A percentile compares a stretch with the other conserved stretches of the same genome.
phyloP scores from a whole-genome alignment of 2,888 invertebrate species.

The Elgonia sp. region DNA sequence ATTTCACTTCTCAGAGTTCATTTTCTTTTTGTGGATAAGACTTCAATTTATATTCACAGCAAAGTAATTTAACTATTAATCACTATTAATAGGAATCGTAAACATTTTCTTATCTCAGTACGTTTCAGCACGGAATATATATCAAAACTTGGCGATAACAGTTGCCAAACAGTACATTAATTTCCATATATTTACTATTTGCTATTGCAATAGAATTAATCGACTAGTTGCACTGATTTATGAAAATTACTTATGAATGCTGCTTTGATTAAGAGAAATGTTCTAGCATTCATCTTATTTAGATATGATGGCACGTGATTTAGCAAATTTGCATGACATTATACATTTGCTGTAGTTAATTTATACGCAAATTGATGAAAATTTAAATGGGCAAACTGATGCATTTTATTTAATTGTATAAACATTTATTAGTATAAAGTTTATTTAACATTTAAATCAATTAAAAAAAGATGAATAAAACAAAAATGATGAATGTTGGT shows the following conservation, averaged over 20 bases:
- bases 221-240: constrained; percentile 37
- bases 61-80: constrained; percentile 3
- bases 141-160: constrained; percentile 22
- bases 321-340: no score
- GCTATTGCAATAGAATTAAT: constrained; percentile 38
- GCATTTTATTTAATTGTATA: no score
- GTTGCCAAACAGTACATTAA: constrained; percentile 21
- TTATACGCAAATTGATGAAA: no score
- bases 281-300: constrained; percentile 22
- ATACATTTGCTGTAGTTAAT: no score
- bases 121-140: background rate
- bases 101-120: background rate
- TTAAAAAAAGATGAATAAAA: no score
- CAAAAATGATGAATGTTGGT: no score
- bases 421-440: no score
- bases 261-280: constrained; percentile 21
- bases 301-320: background rate
- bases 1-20: constrained; percentile 1
- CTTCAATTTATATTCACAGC: constrained; percentile 17
- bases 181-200: constrained; percentile 40
- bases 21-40: constrained; percentile 12
- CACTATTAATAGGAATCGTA: background rate
- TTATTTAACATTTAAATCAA: no score
- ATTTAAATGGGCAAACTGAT: no score
- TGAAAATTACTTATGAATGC: constrained; percentile 26